Conservation (phyloP, 2,797 vertebrate genomes). For the Sebastes baramenuke region DNA sequence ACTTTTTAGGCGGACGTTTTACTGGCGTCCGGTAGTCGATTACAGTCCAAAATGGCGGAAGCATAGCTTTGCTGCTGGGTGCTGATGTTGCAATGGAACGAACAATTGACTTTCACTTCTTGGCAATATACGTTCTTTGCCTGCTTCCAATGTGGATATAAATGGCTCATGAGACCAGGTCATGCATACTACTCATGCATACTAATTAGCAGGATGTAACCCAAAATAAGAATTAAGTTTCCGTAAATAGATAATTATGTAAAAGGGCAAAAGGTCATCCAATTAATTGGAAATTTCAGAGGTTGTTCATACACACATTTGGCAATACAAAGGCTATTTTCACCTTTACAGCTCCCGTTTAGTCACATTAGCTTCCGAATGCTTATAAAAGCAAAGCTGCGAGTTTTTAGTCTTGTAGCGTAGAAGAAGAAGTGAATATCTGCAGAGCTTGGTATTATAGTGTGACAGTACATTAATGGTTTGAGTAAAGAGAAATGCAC, state of each 20-base stretch:
- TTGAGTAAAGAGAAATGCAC: not conserved
- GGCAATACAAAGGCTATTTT: too few relatives aligned
- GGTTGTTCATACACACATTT: fast-evolving
- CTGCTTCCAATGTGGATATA: too few relatives aligned
- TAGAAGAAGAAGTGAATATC: not conserved
- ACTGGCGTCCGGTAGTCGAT: too few relatives aligned
- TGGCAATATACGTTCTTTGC: fast-evolving
- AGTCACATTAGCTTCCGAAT: too few relatives aligned
- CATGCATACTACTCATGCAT: not conserved
- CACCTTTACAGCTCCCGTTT: too few relatives aligned
- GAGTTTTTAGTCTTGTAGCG: too few relatives aligned
- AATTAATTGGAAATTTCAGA: not conserved
- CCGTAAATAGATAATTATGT: not conserved
- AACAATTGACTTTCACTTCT: too few relatives aligned
- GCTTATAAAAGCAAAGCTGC: not conserved
- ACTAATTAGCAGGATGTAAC: not conserved
- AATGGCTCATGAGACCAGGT: not conserved
- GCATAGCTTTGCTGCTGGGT: too few relatives aligned
- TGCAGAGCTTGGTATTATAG: not conserved
- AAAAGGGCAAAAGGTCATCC: not conserved
- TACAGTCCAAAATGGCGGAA: fast-evolving
- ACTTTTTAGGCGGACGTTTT: too few relatives aligned
- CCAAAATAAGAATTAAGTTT: not conserved
- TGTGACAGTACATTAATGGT: not conserved
- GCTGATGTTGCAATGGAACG: too few relatives aligned